Evolutionary conservation across 1,140 invertebrate species (phyloP).

Genomic region (Pseudomyrmex cubaensis): DNA sequence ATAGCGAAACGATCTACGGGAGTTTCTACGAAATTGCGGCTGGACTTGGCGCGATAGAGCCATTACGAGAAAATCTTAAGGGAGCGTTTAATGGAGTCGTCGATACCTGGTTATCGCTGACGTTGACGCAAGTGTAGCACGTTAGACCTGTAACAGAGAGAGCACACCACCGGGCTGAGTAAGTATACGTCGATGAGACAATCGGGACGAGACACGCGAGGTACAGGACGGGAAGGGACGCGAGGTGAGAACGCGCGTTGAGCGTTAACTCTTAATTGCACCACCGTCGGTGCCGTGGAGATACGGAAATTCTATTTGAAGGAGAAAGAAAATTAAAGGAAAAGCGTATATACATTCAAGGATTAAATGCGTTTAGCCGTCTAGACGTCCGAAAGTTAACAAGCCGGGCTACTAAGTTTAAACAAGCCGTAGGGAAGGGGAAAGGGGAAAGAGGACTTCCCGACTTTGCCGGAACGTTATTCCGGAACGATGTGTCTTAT

Average conservation of each 20-base stretch:
- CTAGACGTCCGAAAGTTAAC: conserved; percentile 42
- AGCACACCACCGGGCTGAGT: conserved; percentile 64
- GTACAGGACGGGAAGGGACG: no score
- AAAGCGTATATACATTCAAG: conserved; percentile 4
- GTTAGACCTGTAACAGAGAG: conserved; percentile 85
- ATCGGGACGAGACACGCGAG: conserved; percentile 7
- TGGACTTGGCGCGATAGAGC: conserved; percentile 70
- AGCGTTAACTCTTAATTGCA: conserved; percentile 49
- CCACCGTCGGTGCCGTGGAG: background rate
- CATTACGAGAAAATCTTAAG: conserved; percentile 74
- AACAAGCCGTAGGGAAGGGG: background rate
- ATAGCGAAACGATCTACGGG: conserved; percentile 57
- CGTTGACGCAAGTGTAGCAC: conserved; percentile 90
- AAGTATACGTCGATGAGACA: conserved; percentile 40
- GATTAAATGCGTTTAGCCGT: conserved; percentile 41
- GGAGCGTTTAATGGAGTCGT: conserved; percentile 78
- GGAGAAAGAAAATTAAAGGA: conserved; percentile 43
- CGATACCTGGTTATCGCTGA: conserved; percentile 88
- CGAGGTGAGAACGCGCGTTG: conserved; percentile 21
- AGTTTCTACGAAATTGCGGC: conserved; percentile 60
- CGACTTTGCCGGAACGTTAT: conserved; percentile 18
- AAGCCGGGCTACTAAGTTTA: conserved; percentile 28
- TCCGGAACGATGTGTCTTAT: conserved; percentile 29
- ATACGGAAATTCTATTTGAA: conserved; percentile 44
- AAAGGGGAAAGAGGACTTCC: background rate